Percentiles rank a stretch among this genome's conserved stretches.
Conservation (phyloP, 1,140 invertebrate species). For the Drosophila equinoxialis region DNA sequence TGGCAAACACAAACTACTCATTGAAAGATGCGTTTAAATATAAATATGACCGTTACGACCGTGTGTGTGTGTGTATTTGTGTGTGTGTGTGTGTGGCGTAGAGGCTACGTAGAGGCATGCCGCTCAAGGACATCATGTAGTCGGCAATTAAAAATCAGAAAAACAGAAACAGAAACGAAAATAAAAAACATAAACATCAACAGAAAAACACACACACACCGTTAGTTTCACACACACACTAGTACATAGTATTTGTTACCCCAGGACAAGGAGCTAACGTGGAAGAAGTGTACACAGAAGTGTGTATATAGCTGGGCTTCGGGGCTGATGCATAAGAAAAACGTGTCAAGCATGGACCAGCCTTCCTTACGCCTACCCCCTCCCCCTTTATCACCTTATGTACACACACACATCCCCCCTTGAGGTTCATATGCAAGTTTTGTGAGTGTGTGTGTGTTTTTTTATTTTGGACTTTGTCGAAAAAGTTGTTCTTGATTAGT, state of each 20-base stretch:
- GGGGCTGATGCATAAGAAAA: constrained; percentile 29
- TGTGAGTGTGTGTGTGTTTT: not conserved
- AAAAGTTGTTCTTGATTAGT: constrained; percentile 18
- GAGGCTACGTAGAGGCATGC: not conserved
- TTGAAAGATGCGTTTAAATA: constrained; percentile 70
- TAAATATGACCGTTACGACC: constrained; percentile 39
- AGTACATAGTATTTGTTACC: not conserved
- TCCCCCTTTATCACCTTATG: not conserved
- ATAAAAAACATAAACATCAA: constrained; percentile 42
- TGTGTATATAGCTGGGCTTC: not conserved
- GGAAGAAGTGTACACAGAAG: not conserved
- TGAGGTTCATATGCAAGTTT: constrained; percentile 14
- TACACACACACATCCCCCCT: not conserved
- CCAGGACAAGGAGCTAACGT: constrained; percentile 12
- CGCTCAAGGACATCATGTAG: constrained; percentile 47
- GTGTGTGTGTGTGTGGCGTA: not conserved
- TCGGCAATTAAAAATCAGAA: constrained; percentile 54
- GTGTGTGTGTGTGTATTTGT: not conserved
- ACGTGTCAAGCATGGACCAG: constrained; percentile 23
- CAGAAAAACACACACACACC: constrained; percentile 8
- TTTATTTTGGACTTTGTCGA: constrained; percentile 5
- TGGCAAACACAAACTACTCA: constrained; percentile 20
- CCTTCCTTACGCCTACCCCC: not conserved
- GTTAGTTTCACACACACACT: not conserved
- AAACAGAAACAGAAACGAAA: constrained; percentile 43